These are phyloP conservation scores for Drosophila quadrilineata DNA, from an alignment of 1,140 invertebrate genomes.

Conservation along the genomic window DNA sequence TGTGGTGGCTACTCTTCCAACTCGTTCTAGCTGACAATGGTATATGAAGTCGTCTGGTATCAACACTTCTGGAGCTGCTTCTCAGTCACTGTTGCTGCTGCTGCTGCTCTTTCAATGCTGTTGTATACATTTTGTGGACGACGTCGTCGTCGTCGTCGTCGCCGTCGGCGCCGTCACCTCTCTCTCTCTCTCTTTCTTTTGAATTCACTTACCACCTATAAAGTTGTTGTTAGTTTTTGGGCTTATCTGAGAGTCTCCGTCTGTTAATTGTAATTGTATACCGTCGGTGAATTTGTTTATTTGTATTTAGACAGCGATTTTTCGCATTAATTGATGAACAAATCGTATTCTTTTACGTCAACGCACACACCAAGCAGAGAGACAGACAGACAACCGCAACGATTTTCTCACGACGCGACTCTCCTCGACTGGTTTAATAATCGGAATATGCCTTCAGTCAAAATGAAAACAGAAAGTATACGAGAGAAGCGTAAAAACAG, in stretches of 20 bases:
- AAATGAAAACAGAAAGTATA: slow-evolving; percentile 73
- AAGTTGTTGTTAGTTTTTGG: slow-evolving; percentile 21
- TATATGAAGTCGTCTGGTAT: slow-evolving; percentile 2
- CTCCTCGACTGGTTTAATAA: slow-evolving; percentile 67
- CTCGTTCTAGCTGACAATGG: background rate
- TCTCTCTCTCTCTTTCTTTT: background rate
- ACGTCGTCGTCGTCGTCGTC: slow-evolving; percentile 12
- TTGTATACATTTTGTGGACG: slow-evolving; percentile 47
- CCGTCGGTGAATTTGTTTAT: slow-evolving; percentile 5
- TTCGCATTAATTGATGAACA: background rate
- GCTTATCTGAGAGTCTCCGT: slow-evolving; percentile 19
- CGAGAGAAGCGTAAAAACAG: slow-evolving; percentile 62
- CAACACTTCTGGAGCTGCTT: slow-evolving; percentile 11
- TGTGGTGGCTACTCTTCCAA: background rate
- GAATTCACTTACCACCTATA: no score
- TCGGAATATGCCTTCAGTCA: slow-evolving; percentile 68
- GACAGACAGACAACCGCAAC: slow-evolving; percentile 10
- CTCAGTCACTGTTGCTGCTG: slow-evolving; percentile 8
- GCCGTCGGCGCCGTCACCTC: slow-evolving; percentile 9
- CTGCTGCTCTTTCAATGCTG: slow-evolving; percentile 11
- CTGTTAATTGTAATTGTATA: background rate
- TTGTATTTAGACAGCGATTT: background rate
- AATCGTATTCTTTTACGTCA: slow-evolving; percentile 5
- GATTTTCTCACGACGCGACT: slow-evolving; percentile 38
- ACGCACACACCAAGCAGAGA: no score